phyloP scores from a whole-genome alignment of 2,797 vertebrate genomes.

The Mus caroli region DNA sequence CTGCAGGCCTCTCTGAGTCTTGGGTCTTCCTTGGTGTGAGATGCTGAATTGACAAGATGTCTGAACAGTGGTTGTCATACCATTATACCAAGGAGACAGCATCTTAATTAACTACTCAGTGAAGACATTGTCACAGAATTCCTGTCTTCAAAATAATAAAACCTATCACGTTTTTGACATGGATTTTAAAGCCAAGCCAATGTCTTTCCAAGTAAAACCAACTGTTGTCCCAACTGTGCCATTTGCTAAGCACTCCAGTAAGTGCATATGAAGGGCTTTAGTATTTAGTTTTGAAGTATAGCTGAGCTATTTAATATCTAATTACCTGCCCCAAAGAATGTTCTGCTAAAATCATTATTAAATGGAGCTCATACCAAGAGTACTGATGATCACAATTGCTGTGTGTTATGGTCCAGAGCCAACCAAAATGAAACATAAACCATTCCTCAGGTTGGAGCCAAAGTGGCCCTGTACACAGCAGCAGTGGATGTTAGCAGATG shows the following conservation, averaged over 20 bases:
- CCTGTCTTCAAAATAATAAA: not conserved
- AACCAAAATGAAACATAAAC: not conserved
- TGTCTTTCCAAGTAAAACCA: not conserved
- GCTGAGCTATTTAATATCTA: constrained; percentile 75
- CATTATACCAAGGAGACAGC: accelerated
- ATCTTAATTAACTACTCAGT: accelerated
- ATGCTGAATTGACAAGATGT: not conserved
- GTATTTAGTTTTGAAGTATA: constrained; percentile 65
- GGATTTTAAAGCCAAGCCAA: constrained; percentile 26
- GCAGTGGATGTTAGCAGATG: not conserved
- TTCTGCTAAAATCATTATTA: constrained; percentile 81
- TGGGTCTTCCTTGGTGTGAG: not conserved
- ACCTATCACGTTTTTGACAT: not conserved
- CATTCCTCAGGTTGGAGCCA: accelerated
- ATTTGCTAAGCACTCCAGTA: not conserved
- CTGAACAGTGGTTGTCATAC: not conserved
- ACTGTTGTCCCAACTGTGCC: not conserved
- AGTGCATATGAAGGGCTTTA: not conserved
- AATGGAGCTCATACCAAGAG: accelerated
- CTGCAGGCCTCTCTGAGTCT: not conserved
- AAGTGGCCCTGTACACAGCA: not conserved
- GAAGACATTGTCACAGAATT: accelerated
- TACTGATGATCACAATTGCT: not conserved
- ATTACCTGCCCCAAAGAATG: constrained; percentile 67
- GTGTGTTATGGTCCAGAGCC: not conserved